These are phyloP conservation scores for Morinoia aosen DNA, from an alignment of 2,888 invertebrate species.

Conservation along the genomic window DNA sequence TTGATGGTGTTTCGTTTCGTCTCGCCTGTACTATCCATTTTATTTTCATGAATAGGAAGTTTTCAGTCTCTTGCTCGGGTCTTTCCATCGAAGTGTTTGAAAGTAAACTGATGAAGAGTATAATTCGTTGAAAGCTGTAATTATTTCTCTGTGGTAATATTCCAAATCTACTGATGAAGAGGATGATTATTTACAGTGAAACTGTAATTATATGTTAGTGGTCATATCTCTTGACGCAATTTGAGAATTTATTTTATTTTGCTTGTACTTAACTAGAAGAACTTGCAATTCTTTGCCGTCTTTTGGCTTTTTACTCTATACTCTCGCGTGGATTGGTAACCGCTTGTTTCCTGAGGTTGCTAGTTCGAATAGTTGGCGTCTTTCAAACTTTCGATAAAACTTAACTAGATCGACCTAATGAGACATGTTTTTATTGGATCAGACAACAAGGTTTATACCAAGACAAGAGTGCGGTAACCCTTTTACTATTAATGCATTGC, in stretches of 20 bases:
- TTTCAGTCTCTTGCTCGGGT: not conserved
- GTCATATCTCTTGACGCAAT: not conserved
- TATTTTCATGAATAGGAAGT: not conserved
- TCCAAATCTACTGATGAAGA: not conserved
- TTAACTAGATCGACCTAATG: not conserved
- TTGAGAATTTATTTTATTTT: constrained; percentile 41
- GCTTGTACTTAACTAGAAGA: constrained; percentile 24
- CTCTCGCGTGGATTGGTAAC: not conserved
- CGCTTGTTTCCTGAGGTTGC: not conserved
- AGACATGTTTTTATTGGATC: not conserved
- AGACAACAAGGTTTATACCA: not conserved
- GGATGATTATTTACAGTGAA: not conserved
- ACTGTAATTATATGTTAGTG: constrained; percentile 19
- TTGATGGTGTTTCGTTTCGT: constrained; percentile 12
- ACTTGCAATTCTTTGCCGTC: not conserved
- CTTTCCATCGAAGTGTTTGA: not conserved
- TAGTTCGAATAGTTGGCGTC: not conserved
- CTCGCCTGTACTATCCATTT: not conserved
- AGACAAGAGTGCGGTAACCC: not conserved
- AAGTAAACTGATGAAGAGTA: not conserved
- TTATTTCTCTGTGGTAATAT: not conserved
- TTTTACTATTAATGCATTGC: not conserved
- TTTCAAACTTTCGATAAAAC: not conserved
- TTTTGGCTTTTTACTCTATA: not conserved
- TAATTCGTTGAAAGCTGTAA: not conserved